phyloP scores from a whole-genome alignment of 2,888 invertebrate species.

The Cheilosia variabilis region DNA sequence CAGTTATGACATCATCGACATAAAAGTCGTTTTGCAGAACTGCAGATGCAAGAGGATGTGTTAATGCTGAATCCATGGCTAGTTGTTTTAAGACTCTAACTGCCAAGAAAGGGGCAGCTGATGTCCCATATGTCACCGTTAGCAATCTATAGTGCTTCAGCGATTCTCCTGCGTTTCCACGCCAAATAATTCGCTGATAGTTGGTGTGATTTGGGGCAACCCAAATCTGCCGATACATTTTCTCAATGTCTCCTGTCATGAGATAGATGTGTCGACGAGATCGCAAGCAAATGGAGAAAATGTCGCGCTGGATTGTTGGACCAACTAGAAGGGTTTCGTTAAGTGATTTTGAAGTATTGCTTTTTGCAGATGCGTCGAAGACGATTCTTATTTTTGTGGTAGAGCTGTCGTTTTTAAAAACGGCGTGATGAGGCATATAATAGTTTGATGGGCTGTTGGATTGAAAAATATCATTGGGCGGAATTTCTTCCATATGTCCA shows the following conservation, averaged over 20 bases:
- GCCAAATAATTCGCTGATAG: constrained; percentile 59
- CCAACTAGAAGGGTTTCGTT: constrained; percentile 44
- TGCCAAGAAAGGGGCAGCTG: constrained; percentile 62
- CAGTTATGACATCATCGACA: constrained; percentile 75
- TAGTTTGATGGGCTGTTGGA: constrained; percentile 7
- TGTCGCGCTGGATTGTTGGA: constrained; percentile 35
- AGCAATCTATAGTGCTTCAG: background rate
- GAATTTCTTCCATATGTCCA: constrained; percentile 47
- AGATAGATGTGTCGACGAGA: constrained; percentile 48
- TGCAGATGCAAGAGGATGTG: constrained; percentile 60
- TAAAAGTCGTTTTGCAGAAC: constrained; percentile 73
- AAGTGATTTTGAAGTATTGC: background rate
- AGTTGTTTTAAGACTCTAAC: constrained; percentile 63
- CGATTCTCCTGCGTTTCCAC: background rate
- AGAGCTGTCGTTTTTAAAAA: constrained; percentile 52
- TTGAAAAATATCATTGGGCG: constrained; percentile 13
- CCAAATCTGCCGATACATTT: constrained; percentile 61
- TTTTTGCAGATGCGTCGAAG: constrained; percentile 56
- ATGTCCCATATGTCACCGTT: constrained; percentile 61
- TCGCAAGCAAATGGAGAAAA: constrained; percentile 39
- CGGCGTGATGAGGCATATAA: constrained; percentile 59
- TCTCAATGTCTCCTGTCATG: constrained; percentile 53
- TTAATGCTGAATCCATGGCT: constrained; percentile 53
- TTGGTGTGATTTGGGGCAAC: constrained; percentile 30
- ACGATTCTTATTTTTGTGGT: constrained; percentile 44